These are phyloP conservation scores for Erebia palarica DNA, from an alignment of 2,888 invertebrate genomes.

Conservation along the genomic window DNA sequence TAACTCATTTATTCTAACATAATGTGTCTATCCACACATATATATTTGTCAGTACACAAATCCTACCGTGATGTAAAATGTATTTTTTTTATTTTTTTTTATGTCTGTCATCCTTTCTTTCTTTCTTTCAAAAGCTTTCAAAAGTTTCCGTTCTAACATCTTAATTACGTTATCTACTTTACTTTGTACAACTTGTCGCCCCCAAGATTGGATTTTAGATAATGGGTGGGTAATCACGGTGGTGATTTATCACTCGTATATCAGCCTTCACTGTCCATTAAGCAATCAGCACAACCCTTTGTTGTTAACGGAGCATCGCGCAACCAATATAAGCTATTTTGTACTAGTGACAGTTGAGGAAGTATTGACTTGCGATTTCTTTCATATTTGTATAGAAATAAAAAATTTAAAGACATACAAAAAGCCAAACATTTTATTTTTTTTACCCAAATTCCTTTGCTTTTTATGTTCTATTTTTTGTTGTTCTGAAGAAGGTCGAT, in stretches of 20 bases:
- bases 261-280: slow-evolving; percentile 82
- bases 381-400: not conserved
- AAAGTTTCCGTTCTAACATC: slow-evolving; percentile 36
- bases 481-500: no score
- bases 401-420: no score
- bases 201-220: slow-evolving; percentile 80
- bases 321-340: slow-evolving; percentile 23
- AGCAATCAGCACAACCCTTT: slow-evolving; percentile 79
- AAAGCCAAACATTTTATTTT: no score
- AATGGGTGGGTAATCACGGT: slow-evolving; percentile 76
- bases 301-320: slow-evolving; percentile 47
- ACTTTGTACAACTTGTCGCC: slow-evolving; percentile 64
- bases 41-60: not conserved
- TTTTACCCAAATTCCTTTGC: no score
- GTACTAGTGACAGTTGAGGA: not conserved
- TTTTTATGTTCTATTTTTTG: no score
- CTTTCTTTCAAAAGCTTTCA: no score
- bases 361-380: not conserved
- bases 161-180: slow-evolving; percentile 73
- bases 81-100: not conserved
- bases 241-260: slow-evolving; percentile 83
- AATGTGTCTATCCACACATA: not conserved
- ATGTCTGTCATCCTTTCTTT: no score
- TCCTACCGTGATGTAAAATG: slow-evolving; percentile 5
- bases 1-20: not conserved